A percentile compares a stretch with the other conserved stretches of the same genome.
These are phyloP conservation scores for Drosophila setosimentum DNA, from an alignment of 2,888 invertebrate genomes.

Conservation along the genomic window DNA sequence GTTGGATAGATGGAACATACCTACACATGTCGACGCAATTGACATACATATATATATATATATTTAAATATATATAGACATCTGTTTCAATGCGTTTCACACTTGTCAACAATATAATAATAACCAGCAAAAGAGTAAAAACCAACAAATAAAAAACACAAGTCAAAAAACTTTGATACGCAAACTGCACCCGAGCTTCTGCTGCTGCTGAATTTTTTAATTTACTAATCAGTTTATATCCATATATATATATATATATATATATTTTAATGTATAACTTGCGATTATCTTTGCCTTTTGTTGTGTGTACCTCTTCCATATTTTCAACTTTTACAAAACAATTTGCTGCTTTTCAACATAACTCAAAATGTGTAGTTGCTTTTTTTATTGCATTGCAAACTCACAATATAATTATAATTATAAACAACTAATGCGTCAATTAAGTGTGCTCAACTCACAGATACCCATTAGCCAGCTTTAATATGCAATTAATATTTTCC, in stretches of 20 bases:
- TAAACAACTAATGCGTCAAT: neutral
- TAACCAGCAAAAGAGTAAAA: neutral
- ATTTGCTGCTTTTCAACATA: slow-evolving; percentile 61
- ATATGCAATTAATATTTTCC: neutral
- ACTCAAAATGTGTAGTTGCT: slow-evolving; percentile 31
- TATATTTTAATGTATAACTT: neutral
- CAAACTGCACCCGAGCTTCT: slow-evolving; percentile 73
- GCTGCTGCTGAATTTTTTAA: neutral
- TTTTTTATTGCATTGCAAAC: slow-evolving; percentile 18
- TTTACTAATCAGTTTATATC: slow-evolving; percentile 11
- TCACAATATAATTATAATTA: slow-evolving; percentile 26
- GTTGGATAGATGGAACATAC: too few relatives aligned
- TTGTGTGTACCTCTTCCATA: slow-evolving; percentile 6
- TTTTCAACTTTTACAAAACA: slow-evolving; percentile 33
- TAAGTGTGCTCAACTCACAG: neutral
- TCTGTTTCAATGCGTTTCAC: neutral
- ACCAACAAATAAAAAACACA: neutral
- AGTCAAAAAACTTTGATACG: slow-evolving; percentile 60
- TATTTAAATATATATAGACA: neutral
- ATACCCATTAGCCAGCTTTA: neutral
- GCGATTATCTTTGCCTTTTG: slow-evolving; percentile 5
- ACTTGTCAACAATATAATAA: neutral
- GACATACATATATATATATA: neutral
- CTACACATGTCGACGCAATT: too few relatives aligned
- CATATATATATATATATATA: neutral